phyloP scores from a whole-genome alignment of 2,797 vertebrate genomes.

The Halcyon chelicuti region DNA sequence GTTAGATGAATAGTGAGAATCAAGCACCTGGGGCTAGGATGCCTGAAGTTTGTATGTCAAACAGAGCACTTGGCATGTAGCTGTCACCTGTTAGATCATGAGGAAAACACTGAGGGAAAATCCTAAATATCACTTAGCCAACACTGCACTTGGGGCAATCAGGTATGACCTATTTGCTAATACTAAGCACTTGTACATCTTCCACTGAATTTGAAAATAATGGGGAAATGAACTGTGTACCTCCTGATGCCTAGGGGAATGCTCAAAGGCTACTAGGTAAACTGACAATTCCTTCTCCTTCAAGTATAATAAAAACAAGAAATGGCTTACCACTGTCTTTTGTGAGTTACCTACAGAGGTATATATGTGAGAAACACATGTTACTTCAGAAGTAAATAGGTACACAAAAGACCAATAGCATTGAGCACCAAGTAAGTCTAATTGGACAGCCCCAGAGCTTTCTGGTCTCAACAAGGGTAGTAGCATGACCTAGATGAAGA shows the following conservation, averaged over 20 bases:
- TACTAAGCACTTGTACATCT: neutral
- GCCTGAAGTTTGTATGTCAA: neutral
- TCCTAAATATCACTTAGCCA: neutral
- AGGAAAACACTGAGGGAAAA: neutral
- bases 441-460: neutral
- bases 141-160: neutral
- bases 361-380: neutral
- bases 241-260: neutral
- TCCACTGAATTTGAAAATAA: neutral
- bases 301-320: neutral
- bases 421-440: neutral
- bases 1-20: neutral
- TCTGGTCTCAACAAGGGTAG: neutral
- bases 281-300: neutral
- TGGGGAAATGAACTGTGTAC: neutral
- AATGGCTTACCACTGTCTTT: neutral
- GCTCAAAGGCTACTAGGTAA: neutral
- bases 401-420: neutral
- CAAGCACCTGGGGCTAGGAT: neutral
- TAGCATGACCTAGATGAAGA: neutral
- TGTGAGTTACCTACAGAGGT: neutral
- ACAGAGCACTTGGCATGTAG: neutral
- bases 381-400: neutral
- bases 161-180: neutral
- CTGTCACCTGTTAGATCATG: neutral